Conservation (phyloP, 2,113 vertebrate species). For the Columbina picui region DNA sequence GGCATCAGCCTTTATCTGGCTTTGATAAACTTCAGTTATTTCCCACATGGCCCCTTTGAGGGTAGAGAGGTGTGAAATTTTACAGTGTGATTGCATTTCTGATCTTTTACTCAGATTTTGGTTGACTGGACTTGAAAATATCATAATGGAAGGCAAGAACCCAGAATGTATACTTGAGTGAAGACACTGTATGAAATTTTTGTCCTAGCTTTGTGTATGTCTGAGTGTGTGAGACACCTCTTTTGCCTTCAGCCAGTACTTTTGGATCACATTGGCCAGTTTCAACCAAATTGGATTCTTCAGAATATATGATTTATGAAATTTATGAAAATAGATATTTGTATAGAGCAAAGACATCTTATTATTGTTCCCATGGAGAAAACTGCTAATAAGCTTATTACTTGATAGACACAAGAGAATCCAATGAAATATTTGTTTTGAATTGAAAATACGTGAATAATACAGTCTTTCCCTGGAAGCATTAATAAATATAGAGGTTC, state of each 20-base stretch:
- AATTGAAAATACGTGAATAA: neutral
- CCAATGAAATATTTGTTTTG: neutral
- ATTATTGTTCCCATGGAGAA: neutral
- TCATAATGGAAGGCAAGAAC: neutral
- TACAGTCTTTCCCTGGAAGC: neutral
- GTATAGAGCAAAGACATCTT: neutral
- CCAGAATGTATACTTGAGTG: neutral
- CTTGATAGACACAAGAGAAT: neutral
- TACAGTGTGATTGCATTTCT: neutral
- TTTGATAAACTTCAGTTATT: neutral
- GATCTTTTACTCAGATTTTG: neutral
- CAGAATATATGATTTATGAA: neutral
- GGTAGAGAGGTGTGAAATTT: neutral
- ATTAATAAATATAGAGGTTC: neutral
- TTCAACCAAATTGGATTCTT: neutral
- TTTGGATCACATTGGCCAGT: neutral
- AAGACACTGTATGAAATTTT: neutral
- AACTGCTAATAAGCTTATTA: neutral
- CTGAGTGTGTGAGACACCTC: neutral
- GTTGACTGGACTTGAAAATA: neutral
- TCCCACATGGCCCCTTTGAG: neutral
- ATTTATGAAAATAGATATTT: neutral
- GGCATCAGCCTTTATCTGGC: neutral
- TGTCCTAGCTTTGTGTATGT: neutral
- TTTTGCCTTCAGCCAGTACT: neutral